Percentiles rank a stretch among this genome's conserved stretches.
Evolutionary conservation across 2,797 vertebrate genomes (phyloP).

Genomic region (Thalassophryne amazonica): DNA sequence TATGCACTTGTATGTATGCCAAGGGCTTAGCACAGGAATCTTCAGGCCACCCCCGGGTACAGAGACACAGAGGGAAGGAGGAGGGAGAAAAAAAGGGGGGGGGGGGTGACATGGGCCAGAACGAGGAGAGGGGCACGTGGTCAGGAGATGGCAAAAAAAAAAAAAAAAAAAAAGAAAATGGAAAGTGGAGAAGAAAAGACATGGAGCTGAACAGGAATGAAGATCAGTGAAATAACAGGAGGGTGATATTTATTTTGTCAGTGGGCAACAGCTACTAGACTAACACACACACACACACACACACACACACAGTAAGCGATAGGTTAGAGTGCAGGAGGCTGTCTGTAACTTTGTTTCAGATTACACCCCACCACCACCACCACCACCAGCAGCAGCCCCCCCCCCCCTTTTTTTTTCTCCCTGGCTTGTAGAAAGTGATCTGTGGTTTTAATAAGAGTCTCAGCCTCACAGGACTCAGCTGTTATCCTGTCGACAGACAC

Average conservation of each 20-base stretch:
- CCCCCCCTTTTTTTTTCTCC: constrained; percentile 56
- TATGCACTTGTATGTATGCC: constrained; percentile 93
- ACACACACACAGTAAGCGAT: constrained; percentile 29
- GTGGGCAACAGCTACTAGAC: constrained; percentile 27
- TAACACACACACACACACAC: constrained; percentile 13
- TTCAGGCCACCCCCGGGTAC: constrained; percentile 90
- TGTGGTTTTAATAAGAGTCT: constrained; percentile 98
- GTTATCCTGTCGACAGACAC: constrained; percentile 89
- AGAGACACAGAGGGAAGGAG: constrained; percentile 58
- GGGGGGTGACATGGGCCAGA: neutral
- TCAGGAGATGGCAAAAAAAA: constrained; percentile 22
- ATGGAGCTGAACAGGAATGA: constrained; percentile 3
- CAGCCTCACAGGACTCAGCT: constrained; percentile 95
- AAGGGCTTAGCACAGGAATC: constrained; percentile 99
- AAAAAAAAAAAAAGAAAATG: neutral
- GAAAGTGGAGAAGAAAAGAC: neutral
- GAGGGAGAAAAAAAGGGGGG: neutral
- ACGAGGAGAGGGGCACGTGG: constrained; percentile 20
- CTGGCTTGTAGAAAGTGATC: constrained; percentile 90
- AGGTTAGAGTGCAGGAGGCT: constrained; percentile 42
- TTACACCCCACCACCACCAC: no score
- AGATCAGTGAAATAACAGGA: constrained; percentile 10
- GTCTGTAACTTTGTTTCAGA: constrained; percentile 64
- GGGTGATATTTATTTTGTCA: constrained; percentile 44
- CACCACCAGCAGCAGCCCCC: no score